phyloP scores from a whole-genome alignment of 1,140 invertebrate species.

The Solenopsis invicta region DNA sequence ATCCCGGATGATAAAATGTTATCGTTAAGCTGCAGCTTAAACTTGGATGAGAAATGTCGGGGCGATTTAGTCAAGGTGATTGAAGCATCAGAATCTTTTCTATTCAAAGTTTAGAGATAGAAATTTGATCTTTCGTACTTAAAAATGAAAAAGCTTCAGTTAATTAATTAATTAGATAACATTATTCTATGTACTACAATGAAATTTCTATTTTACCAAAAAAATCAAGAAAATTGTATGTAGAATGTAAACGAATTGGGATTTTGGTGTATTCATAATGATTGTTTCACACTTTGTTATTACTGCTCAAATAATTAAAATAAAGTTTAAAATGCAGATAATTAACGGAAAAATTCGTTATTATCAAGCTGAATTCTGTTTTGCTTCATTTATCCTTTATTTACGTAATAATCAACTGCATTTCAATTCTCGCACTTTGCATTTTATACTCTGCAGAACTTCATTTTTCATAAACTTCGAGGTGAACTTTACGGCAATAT shows the following conservation, averaged over 20 bases:
- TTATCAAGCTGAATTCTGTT: background rate
- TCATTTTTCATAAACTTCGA: conserved; percentile 21
- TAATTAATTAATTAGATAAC: background rate
- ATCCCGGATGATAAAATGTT: conserved; percentile 47
- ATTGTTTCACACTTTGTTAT: background rate
- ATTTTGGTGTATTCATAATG: background rate
- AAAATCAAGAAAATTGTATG: background rate
- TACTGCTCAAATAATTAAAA: background rate
- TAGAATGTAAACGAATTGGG: background rate
- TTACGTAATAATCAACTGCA: conserved; percentile 7
- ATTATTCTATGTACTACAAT: background rate
- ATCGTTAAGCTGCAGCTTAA: conserved; percentile 36
- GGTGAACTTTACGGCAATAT: background rate
- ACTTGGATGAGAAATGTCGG: conserved; percentile 17
- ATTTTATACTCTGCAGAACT: conserved; percentile 1
- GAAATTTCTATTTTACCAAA: background rate
- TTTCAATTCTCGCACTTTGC: background rate
- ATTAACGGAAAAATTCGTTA: background rate
- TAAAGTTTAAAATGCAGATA: conserved; percentile 1
- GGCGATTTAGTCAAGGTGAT: background rate
- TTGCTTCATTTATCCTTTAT: background rate
- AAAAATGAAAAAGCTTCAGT: background rate
- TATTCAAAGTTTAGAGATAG: conserved; percentile 14
- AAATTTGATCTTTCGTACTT: conserved; percentile 6
- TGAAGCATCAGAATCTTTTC: conserved; percentile 9